Conservation (phyloP, 2,888 invertebrate species). For the Onthophagus sagittarius region DNA sequence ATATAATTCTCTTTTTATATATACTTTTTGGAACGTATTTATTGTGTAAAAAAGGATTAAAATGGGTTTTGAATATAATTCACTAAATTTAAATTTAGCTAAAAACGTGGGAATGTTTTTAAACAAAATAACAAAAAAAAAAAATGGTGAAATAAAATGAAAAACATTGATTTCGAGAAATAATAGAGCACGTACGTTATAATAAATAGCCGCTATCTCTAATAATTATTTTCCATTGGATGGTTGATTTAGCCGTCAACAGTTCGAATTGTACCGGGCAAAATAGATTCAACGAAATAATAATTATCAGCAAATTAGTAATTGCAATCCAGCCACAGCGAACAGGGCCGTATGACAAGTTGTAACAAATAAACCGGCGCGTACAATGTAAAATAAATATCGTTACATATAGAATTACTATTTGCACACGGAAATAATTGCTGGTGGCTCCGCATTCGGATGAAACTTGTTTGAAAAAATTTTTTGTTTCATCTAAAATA, state of each 20-base stretch:
- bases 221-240: neutral
- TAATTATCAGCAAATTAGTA: neutral
- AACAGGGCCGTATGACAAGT: neutral
- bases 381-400: neutral
- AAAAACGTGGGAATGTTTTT: too few species aligned
- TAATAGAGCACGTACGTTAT: neutral
- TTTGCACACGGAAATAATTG: neutral
- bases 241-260: neutral
- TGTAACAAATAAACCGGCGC: neutral
- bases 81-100: too few species aligned
- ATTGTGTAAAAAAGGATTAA: too few species aligned
- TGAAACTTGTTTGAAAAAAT: neutral
- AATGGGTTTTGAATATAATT: too few species aligned
- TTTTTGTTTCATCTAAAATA: neutral
- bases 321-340: neutral
- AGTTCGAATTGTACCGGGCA: neutral
- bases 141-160: too few species aligned
- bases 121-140: too few species aligned
- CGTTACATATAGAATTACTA: neutral
- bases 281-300: neutral
- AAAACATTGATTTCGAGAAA: neutral
- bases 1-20: too few species aligned
- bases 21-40: too few species aligned
- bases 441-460: neutral
- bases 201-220: neutral